Conservation (phyloP, 2,888 invertebrate species). For the Spisula subtruncata region DNA sequence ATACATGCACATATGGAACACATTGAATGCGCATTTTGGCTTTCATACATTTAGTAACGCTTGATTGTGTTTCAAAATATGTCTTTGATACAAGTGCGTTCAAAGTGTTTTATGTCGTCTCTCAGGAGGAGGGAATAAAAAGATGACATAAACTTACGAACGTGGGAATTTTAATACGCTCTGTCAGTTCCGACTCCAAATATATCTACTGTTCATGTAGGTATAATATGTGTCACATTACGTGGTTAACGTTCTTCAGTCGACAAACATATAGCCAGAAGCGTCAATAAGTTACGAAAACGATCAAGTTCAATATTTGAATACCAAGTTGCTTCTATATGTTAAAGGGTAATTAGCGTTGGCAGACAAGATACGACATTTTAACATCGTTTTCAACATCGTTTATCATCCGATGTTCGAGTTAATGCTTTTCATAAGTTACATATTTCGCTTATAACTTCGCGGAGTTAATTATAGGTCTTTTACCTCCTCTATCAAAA, state of each 20-base stretch:
- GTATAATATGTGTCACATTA: no score
- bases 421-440: not conserved
- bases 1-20: no score
- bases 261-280: not conserved
- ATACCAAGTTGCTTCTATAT: not conserved
- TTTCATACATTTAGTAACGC: no score
- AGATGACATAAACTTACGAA: no score
- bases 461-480: not conserved
- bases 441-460: not conserved
- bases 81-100: no score
- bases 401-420: not conserved
- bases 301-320: not conserved
- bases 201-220: no score
- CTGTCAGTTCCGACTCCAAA: no score
- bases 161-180: no score
- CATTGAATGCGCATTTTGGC: no score
- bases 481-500: not conserved
- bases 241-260: not conserved
- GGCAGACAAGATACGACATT: not conserved
- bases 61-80: no score
- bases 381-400: not conserved
- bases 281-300: not conserved
- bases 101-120: no score
- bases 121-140: no score
- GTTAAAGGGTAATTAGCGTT: not conserved